A percentile compares a stretch with the other conserved stretches of the same genome.
These are phyloP conservation scores for Spondyliosoma cantharus DNA, from an alignment of 2,797 vertebrate species.

Conservation along the genomic window DNA sequence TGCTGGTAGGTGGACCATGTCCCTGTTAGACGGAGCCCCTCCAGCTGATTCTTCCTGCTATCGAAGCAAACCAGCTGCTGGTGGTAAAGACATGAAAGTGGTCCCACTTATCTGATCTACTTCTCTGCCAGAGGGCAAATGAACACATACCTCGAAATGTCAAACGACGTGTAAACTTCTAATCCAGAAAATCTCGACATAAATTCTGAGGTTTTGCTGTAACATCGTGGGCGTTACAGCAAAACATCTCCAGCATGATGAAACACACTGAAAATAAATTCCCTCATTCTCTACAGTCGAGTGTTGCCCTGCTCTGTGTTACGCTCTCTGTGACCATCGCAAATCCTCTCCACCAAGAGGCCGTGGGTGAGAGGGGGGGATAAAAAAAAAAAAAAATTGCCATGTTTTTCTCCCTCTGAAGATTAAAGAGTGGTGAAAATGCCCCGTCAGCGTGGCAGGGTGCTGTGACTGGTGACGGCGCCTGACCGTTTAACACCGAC, in stretches of 20 bases:
- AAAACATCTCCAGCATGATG: conserved; percentile 59
- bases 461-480: conserved; percentile 55
- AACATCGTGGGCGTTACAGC: conserved; percentile 31
- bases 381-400: conserved; percentile 33
- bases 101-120: background rate
- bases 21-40: background rate
- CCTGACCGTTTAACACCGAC: conserved; percentile 60
- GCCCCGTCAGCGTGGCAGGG: conserved; percentile 58
- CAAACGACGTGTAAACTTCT: conserved; percentile 10
- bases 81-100: background rate
- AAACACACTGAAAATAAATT: conserved; percentile 60
- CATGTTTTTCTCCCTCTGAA: conserved; percentile 46
- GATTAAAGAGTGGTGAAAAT: conserved; percentile 65
- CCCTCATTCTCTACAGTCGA: conserved; percentile 40
- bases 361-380: background rate
- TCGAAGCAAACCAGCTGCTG: background rate
- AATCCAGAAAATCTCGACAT: background rate
- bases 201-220: conserved; percentile 35
- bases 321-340: conserved; percentile 23
- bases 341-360: conserved; percentile 32
- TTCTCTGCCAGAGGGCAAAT: background rate
- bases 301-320: conserved; percentile 20
- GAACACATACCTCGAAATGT: background rate
- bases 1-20: background rate
- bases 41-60: background rate